Base-by-base conservation (phyloP, 2,888 invertebrate species). In the Oligia latruncula region DNA sequence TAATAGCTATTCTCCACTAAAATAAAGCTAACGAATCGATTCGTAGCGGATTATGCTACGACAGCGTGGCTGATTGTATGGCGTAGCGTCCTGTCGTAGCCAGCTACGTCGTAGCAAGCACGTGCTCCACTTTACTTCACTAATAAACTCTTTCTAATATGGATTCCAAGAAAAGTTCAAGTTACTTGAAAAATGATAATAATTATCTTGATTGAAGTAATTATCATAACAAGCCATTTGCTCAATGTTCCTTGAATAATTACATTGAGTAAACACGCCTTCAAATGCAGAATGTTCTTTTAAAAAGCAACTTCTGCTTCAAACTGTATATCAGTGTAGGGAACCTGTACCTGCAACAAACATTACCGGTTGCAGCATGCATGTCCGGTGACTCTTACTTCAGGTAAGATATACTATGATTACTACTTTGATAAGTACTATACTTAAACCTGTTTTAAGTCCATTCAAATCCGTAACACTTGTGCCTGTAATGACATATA, bases 1-100 rank as follows among this genome's bases (percentile, higher is more conserved):
- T 6, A 35, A 40, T 11, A 62, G 9, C 1, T n/a, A 5, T n/a
- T 20, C 11, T 52, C 58, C 40, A 58, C 17, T 84, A 72, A 72
- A 80, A 84, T 58, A 73, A 49, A 60, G 52, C 64, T 80, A 80
- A 82, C 84, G 72, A 80, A 80, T 83, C 17, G 67, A 52, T 62
- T 64, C 58, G 62, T 70, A 71, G 40, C 62, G 20, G 55, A 81
- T 60, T 46, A 40, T 55, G 35, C 76, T 72, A 82, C 76, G 71
- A 60, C 64, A 40, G 17, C 77, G 86, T 68, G 49, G 82, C 72
- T 55, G 65, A 74, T 81, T 81, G 70, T 43, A 70, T 29, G 29
- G 20, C 68, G 76, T 85, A 83, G 85, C 74, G 13, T 20, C 49
- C 40, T 46, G n/a, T 58, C 67, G 62, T 83, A 83, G 74, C 46